Conservation (phyloP, 2,797 vertebrate species). For the Danio albolineatus region DNA sequence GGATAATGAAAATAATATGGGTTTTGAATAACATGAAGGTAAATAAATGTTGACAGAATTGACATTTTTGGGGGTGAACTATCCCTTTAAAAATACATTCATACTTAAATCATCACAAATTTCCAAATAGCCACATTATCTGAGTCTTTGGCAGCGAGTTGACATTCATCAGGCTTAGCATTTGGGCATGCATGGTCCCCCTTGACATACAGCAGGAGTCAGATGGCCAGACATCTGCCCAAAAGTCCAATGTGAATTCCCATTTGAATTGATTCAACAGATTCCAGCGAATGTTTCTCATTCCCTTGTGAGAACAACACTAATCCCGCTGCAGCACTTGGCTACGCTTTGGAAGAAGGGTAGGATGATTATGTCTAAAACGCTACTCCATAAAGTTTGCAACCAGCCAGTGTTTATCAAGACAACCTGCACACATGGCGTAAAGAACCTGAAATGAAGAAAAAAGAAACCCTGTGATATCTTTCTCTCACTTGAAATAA, state of each 20-base stretch:
- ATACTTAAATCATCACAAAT: background rate
- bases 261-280: background rate
- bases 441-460: slow-evolving; percentile 71
- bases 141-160: slow-evolving; percentile 17
- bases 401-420: slow-evolving; percentile 73
- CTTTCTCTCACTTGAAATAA: background rate
- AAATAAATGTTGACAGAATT: background rate
- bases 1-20: too few relatives aligned
- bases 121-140: background rate
- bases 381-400: slow-evolving; percentile 74
- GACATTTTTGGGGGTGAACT: background rate
- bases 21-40: background rate
- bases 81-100: slow-evolving; percentile 7
- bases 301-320: slow-evolving; percentile 72
- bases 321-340: slow-evolving; percentile 74
- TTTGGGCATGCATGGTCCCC: slow-evolving; percentile 35
- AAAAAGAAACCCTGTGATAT: background rate
- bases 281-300: slow-evolving; percentile 58
- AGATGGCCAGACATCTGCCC: slow-evolving; percentile 6
- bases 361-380: slow-evolving; percentile 69
- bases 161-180: background rate
- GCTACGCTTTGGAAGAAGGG: slow-evolving; percentile 74
- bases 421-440: slow-evolving; percentile 73
- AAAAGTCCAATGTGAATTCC: slow-evolving; percentile 17
- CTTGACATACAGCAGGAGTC: slow-evolving; percentile 31